Conservation (phyloP, 2,888 invertebrate species). For the Thymelicus lineola region DNA sequence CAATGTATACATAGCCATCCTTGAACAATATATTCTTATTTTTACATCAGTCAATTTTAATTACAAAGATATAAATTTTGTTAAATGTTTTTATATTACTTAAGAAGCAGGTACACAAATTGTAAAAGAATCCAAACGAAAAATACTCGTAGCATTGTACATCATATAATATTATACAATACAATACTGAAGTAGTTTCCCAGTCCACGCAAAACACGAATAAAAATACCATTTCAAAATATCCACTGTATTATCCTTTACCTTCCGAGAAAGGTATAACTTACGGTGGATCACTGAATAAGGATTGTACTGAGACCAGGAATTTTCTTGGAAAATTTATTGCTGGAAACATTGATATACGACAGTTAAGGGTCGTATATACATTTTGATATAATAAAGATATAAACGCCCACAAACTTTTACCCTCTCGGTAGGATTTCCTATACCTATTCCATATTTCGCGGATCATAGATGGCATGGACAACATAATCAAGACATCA, state of each 20-base stretch:
- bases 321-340: not conserved
- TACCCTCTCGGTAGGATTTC: no score
- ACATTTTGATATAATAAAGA: no score
- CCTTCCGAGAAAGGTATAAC: not conserved
- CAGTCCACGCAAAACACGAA: not conserved
- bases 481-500: no score
- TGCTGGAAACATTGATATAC: not conserved
- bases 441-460: no score
- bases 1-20: no score
- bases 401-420: no score
- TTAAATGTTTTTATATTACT: no score
- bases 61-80: no score
- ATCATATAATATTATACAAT: not conserved
- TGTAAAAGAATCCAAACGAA: not conserved
- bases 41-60: no score
- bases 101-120: not conserved
- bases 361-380: no score
- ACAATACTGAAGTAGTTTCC: not conserved
- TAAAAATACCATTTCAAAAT: not conserved
- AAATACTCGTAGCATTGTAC: not conserved
- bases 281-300: not conserved
- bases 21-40: no score
- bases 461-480: no score
- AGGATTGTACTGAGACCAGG: not conserved
- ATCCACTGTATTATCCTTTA: not conserved